Evolutionary conservation across 2,888 invertebrate species (phyloP).

Genomic region (Bellardia pandia): DNA sequence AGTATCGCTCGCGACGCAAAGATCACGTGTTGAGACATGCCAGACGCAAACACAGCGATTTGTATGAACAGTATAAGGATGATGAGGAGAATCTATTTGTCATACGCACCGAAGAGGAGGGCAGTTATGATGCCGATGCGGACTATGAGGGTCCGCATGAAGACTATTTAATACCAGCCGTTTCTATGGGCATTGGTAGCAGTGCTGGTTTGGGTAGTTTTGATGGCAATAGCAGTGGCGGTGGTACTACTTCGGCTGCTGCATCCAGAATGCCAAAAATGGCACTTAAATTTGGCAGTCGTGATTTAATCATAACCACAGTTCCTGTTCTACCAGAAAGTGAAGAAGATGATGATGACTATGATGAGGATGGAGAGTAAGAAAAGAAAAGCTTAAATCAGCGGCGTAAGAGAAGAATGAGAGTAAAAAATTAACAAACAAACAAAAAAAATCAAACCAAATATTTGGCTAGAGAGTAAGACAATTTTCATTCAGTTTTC

Average conservation of each 20-base stretch:
- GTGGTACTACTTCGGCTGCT: slow-evolving; percentile 46
- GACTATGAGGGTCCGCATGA: slow-evolving; percentile 66
- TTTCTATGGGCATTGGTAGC: slow-evolving; percentile 67
- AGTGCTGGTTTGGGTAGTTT: slow-evolving; percentile 66
- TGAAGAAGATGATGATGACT: slow-evolving; percentile 81
- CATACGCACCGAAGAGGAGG: slow-evolving; percentile 82
- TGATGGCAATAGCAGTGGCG: slow-evolving; percentile 74
- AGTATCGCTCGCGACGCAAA: slow-evolving; percentile 83
- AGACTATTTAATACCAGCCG: slow-evolving; percentile 66
- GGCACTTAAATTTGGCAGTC: slow-evolving; percentile 79
- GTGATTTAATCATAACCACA: slow-evolving; percentile 81
- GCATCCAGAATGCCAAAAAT: slow-evolving; percentile 53
- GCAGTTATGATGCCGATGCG: slow-evolving; percentile 63
- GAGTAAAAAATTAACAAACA: slow-evolving; percentile 20
- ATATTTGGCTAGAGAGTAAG: slow-evolving; percentile 66
- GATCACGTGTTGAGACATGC: slow-evolving; percentile 83
- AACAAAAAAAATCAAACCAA: slow-evolving; percentile 42
- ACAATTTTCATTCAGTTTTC: slow-evolving; percentile 20
- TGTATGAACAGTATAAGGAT: slow-evolving; percentile 79
- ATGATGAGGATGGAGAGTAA: slow-evolving; percentile 78
- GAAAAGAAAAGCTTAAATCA: neutral
- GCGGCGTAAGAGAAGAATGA: neutral
- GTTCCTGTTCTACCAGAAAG: slow-evolving; percentile 80
- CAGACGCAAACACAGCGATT: slow-evolving; percentile 81
- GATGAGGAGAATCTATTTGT: slow-evolving; percentile 81